Conservation (phyloP, 2,888 invertebrate species). For the Orchestes rusci region DNA sequence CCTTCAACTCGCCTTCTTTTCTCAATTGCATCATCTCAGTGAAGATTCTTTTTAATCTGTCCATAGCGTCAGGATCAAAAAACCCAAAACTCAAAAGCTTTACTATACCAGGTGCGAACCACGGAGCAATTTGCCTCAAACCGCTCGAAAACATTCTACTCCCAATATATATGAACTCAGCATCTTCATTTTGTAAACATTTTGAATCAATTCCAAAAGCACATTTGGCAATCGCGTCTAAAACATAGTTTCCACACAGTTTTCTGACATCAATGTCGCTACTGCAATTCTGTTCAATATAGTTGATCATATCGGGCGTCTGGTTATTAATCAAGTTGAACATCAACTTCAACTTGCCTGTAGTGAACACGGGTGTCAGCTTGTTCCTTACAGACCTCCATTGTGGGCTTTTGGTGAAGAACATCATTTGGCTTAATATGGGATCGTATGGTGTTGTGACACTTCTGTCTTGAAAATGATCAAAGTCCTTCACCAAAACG, state of each 20-base stretch:
- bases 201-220: slow-evolving; percentile 44
- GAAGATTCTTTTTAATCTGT: too few species aligned
- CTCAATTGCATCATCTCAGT: too few species aligned
- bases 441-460: slow-evolving; percentile 43
- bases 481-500: slow-evolving; percentile 46
- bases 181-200: slow-evolving; percentile 38
- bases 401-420: slow-evolving; percentile 44
- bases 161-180: too few species aligned
- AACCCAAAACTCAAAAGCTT: too few species aligned
- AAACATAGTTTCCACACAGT: slow-evolving; percentile 40
- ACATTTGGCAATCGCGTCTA: slow-evolving; percentile 44
- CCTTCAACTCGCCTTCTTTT: too few species aligned
- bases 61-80: too few species aligned
- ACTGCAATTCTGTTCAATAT: too few species aligned
- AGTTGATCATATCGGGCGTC: slow-evolving; percentile 9
- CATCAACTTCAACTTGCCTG: slow-evolving; percentile 51
- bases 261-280: slow-evolving; percentile 29
- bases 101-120: too few species aligned
- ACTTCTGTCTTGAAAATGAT: slow-evolving; percentile 45
- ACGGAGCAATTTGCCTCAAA: too few species aligned
- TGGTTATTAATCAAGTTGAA: slow-evolving; percentile 42
- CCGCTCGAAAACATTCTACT: too few species aligned
- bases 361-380: slow-evolving; percentile 52
- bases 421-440: slow-evolving; percentile 41
- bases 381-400: slow-evolving; percentile 51